Conservation (phyloP, 2,797 vertebrate species). For the Leptatherina wallacei region DNA sequence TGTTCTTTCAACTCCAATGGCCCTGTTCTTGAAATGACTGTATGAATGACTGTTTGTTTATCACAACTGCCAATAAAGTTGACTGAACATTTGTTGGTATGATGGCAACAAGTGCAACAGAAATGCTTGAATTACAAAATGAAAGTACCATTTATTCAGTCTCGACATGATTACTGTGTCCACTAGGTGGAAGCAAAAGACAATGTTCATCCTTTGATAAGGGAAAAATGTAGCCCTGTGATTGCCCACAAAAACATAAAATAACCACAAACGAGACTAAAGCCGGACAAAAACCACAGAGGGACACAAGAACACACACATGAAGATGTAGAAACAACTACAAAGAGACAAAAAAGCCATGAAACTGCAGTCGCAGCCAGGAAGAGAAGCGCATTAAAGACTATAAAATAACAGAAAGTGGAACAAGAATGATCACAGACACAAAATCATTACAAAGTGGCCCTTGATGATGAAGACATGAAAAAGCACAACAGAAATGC, state of each 20-base stretch:
- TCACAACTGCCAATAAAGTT: too few species aligned
- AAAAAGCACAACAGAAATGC: too few species aligned
- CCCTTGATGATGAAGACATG: too few species aligned
- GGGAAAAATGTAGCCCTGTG: too few species aligned
- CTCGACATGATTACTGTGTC: not conserved
- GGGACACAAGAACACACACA: not conserved
- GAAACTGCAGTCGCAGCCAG: not conserved
- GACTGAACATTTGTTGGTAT: not conserved
- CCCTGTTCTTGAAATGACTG: too few species aligned
- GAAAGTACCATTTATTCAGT: not conserved
- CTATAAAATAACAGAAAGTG: not conserved
- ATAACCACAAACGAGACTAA: not conserved
- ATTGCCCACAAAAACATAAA: not conserved
- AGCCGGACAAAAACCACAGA: not conserved
- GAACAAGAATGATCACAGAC: too few species aligned
- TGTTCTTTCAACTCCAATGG: too few species aligned
- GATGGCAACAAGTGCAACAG: not conserved
- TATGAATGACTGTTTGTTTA: too few species aligned
- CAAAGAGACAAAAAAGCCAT: not conserved
- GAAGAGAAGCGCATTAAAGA: too few species aligned
- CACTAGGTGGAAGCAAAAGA: conserved; percentile 64
- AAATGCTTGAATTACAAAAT: not conserved
- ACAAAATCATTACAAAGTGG: too few species aligned
- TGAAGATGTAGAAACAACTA: not conserved
- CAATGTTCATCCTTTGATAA: not conserved